Evolutionary conservation across 1,140 invertebrate genomes (phyloP).

Genomic region (Sitodiplosis mosellana): DNA sequence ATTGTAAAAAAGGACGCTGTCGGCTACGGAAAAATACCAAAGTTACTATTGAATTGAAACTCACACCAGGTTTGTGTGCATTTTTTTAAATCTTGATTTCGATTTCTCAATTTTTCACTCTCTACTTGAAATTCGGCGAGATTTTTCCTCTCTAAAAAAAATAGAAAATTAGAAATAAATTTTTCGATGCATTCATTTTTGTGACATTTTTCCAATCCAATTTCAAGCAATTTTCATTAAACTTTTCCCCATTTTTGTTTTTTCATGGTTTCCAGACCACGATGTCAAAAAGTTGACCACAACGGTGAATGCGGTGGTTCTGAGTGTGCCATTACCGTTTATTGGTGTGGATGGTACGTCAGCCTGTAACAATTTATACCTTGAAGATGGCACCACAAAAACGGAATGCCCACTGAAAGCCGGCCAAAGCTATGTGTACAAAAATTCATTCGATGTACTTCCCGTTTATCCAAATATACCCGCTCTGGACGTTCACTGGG

Average conservation of each 20-base stretch:
- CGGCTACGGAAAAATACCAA: constrained; percentile 37
- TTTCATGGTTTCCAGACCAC: constrained; percentile 19
- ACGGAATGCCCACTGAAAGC: constrained; percentile 43
- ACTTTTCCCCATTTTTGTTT: not conserved
- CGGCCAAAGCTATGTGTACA: constrained; percentile 45
- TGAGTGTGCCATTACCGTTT: constrained; percentile 45
- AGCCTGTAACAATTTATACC: constrained; percentile 43
- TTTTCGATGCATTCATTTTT: too few species aligned
- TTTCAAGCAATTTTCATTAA: too few species aligned
- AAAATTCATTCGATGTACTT: constrained; percentile 42
- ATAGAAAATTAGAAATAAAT: too few species aligned
- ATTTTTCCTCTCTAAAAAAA: not conserved
- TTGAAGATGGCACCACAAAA: constrained; percentile 30
- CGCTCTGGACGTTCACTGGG: constrained; percentile 40
- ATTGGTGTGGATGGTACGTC: constrained; percentile 51
- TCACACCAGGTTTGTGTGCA: constrained; percentile 30
- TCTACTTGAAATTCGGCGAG: not conserved
- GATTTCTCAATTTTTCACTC: too few species aligned
- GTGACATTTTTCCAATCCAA: too few species aligned
- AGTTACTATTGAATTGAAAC: constrained; percentile 26
- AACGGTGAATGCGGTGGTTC: constrained; percentile 37
- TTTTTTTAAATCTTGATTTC: too few species aligned
- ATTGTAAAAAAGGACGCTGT: constrained; percentile 41
- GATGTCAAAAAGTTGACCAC: constrained; percentile 29
- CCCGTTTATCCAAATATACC: constrained; percentile 44